A percentile compares a stretch with the other conserved stretches of the same genome.
Conservation (phyloP, 2,113 vertebrate species). For the Coturnix japonica region DNA sequence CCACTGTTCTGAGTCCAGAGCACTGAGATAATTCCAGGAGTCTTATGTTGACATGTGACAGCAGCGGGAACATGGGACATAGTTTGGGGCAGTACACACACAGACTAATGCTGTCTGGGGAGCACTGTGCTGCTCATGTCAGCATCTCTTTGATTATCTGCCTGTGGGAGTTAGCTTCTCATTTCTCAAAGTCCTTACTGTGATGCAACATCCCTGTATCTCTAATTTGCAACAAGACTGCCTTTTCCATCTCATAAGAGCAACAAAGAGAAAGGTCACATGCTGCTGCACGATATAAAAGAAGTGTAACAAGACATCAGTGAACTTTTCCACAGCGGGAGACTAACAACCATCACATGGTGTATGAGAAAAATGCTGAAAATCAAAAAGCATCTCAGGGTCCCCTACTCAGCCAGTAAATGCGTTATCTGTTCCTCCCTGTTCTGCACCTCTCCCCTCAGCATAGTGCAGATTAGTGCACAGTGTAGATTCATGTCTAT, state of each 20-base stretch:
- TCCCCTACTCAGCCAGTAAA: not conserved
- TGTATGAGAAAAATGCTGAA: not conserved
- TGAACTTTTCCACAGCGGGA: not conserved
- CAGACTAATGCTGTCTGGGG: not conserved
- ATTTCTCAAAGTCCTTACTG: not conserved
- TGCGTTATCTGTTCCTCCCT: not conserved
- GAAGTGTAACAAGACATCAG: not conserved
- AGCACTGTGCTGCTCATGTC: not conserved
- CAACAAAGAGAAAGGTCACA: not conserved
- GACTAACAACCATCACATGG: not conserved
- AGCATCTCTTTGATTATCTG: not conserved
- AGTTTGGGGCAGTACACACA: not conserved
- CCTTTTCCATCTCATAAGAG: not conserved
- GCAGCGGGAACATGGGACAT: not conserved
- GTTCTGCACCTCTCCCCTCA: not conserved
- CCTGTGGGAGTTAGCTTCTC: not conserved
- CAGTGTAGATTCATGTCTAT: not conserved
- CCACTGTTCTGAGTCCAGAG: not conserved
- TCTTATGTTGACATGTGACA: not conserved
- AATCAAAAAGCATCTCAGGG: not conserved
- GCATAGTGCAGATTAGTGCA: not conserved
- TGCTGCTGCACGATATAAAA: not conserved
- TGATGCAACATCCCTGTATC: not conserved
- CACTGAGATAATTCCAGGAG: conserved; percentile 6
- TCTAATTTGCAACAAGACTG: not conserved